Evolutionary conservation across 2,888 invertebrate species (phyloP).

Genomic region (Mactromeris polynyma): DNA sequence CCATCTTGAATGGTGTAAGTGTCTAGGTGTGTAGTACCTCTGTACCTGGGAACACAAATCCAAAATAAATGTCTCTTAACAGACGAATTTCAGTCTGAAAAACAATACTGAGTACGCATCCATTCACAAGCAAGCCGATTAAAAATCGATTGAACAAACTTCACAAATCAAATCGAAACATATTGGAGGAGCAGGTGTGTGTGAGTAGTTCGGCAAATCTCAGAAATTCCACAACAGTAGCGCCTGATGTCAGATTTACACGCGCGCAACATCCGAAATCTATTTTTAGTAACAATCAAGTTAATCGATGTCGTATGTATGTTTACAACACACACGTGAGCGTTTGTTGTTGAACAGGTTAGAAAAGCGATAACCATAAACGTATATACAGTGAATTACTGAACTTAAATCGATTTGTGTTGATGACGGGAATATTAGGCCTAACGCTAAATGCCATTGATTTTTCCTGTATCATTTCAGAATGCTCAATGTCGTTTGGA

Average conservation of each 20-base stretch:
- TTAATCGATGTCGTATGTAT: slow-evolving; percentile 45
- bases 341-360: background rate
- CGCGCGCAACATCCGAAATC: slow-evolving; percentile 57
- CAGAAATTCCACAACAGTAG: slow-evolving; percentile 65
- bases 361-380: background rate
- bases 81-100: slow-evolving; percentile 12
- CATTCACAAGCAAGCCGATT: slow-evolving; percentile 33
- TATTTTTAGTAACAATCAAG: slow-evolving; percentile 59
- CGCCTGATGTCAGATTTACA: slow-evolving; percentile 34
- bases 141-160: slow-evolving; percentile 15
- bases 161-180: slow-evolving; percentile 45
- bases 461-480: slow-evolving; percentile 6
- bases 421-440: background rate
- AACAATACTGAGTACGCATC: slow-evolving; percentile 14
- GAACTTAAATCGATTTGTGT: background rate
- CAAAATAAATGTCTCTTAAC: slow-evolving; percentile 45
- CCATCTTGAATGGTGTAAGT: slow-evolving; percentile 80
- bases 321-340: background rate
- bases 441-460: slow-evolving; percentile 9
- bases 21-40: slow-evolving; percentile 48
- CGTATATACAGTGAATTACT: background rate
- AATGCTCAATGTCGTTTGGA: too few species aligned
- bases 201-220: slow-evolving; percentile 34
- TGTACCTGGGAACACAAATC: slow-evolving; percentile 29
- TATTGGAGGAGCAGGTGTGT: slow-evolving; percentile 45